A percentile compares a stretch with the other conserved stretches of the same genome.
These are phyloP conservation scores for Orycteropus afer DNA, from an alignment of 2,113 vertebrate species.

Conservation along the genomic window DNA sequence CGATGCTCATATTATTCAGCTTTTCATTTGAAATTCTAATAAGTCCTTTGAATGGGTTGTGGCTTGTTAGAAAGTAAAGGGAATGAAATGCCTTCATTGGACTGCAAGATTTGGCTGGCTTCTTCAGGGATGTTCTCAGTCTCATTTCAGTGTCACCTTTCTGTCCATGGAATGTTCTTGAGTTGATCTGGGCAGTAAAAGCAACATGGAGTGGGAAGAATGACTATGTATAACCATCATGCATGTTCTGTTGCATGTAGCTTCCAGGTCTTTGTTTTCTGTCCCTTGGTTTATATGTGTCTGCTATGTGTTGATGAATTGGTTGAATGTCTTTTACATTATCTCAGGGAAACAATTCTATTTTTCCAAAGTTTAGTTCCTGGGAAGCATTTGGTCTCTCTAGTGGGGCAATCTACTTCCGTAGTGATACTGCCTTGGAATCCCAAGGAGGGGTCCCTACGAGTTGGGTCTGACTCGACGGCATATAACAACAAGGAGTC, in stretches of 20 bases:
- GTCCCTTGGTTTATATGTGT: neutral
- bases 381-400: neutral
- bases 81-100: conserved; percentile 82
- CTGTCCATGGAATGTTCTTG: conserved; percentile 51
- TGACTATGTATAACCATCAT: neutral
- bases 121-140: conserved; percentile 73
- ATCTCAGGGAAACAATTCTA: neutral
- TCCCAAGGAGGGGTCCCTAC: too few relatives aligned
- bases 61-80: conserved; percentile 78
- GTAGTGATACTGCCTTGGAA: too few relatives aligned
- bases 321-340: neutral
- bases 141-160: conserved; percentile 69
- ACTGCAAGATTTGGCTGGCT: conserved; percentile 78
- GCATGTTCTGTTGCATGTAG: neutral
- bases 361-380: neutral
- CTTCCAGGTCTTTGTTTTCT: neutral
- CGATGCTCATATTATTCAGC: conserved; percentile 83
- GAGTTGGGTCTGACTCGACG: too few relatives aligned
- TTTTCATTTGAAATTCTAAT: conserved; percentile 89
- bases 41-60: conserved; percentile 81
- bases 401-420: too few relatives aligned
- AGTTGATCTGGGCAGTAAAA: neutral
- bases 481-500: too few relatives aligned
- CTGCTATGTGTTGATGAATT: neutral
- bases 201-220: neutral